These are phyloP conservation scores for Cephus runcator DNA, from an alignment of 2,888 invertebrate genomes.

Conservation along the genomic window DNA sequence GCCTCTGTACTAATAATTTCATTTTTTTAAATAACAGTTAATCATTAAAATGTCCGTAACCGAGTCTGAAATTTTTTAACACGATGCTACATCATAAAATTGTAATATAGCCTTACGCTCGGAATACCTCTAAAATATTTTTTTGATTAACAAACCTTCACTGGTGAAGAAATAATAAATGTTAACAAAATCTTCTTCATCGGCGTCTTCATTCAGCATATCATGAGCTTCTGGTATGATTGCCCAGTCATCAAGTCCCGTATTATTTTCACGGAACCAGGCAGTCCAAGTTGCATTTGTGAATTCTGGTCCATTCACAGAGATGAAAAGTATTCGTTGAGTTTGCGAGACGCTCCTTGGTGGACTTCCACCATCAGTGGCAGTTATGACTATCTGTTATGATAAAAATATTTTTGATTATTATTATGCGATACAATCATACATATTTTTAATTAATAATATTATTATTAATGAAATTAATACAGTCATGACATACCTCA, in stretches of 20 bases:
- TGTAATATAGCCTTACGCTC: background rate
- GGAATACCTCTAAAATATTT: too few species aligned
- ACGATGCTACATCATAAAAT: background rate
- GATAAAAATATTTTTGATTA: background rate
- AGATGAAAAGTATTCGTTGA: conserved; percentile 30
- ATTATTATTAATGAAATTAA: background rate
- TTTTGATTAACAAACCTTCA: conserved; percentile 21
- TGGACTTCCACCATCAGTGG: conserved; percentile 34
- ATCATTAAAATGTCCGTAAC: too few species aligned
- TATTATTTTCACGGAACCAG: conserved; percentile 37
- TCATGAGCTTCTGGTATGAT: conserved; percentile 33
- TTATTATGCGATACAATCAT: background rate
- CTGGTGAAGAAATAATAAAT: conserved; percentile 37
- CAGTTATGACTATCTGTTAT: conserved; percentile 28
- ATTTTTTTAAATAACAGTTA: too few species aligned
- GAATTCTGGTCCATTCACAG: conserved; percentile 35
- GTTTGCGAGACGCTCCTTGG: conserved; percentile 15
- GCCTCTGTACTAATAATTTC: too few species aligned
- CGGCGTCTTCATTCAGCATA: conserved; percentile 26
- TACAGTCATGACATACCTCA: conserved; percentile 12
- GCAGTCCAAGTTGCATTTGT: conserved; percentile 24
- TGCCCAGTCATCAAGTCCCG: conserved; percentile 20
- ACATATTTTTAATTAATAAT: background rate
- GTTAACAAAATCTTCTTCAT: conserved; percentile 15
- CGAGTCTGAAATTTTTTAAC: too few species aligned